Conservation (phyloP, 2,797 vertebrate genomes). For the Siniperca obscura region DNA sequence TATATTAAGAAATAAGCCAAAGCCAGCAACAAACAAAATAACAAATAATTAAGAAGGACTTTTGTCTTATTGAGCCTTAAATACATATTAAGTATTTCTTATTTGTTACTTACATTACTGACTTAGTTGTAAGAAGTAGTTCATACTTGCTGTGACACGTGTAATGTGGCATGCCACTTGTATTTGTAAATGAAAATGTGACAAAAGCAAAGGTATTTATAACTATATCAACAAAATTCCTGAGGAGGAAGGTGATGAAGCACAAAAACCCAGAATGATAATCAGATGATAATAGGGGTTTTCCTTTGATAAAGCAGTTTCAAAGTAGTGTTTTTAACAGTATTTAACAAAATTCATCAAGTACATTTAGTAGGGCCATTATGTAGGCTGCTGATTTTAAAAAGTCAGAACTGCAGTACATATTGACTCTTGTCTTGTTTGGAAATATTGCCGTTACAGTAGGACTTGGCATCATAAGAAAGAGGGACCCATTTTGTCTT, state of each 20-base stretch:
- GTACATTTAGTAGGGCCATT: background rate
- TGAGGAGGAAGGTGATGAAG: too few relatives aligned
- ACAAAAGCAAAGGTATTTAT: too few relatives aligned
- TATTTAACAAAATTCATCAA: background rate
- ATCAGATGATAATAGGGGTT: background rate
- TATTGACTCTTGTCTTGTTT: background rate
- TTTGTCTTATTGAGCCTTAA: too few relatives aligned
- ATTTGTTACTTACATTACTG: too few relatives aligned
- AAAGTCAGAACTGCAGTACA: background rate
- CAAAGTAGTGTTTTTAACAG: background rate
- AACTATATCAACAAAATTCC: too few relatives aligned
- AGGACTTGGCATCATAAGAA: background rate
- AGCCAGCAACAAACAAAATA: background rate
- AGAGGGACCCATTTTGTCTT: background rate
- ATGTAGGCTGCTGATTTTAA: background rate
- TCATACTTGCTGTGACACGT: too few relatives aligned
- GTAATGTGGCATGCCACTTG: too few relatives aligned
- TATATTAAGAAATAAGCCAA: background rate
- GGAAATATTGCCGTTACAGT: background rate
- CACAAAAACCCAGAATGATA: too few relatives aligned
- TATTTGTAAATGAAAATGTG: too few relatives aligned
- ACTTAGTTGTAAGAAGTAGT: too few relatives aligned
- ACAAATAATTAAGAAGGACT: background rate
- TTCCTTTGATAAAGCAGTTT: slow-evolving; percentile 5
- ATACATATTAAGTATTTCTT: too few relatives aligned